phyloP scores from a whole-genome alignment of 2,888 invertebrate species.

The Sphinx pinastri region DNA sequence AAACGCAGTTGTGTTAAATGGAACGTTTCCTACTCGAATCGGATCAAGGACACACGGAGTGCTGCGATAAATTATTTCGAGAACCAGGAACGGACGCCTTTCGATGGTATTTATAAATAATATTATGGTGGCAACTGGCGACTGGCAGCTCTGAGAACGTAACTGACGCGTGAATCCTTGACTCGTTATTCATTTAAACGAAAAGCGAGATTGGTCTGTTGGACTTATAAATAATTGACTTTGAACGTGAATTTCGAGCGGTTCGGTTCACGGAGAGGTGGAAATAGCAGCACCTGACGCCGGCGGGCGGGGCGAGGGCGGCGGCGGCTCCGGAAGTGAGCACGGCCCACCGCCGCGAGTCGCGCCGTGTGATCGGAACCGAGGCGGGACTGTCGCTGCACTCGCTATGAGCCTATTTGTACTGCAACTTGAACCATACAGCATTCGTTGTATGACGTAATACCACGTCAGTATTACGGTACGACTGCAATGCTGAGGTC shows the following conservation, averaged over 20 bases:
- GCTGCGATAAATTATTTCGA: slow-evolving; percentile 31
- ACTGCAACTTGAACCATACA: slow-evolving; percentile 23
- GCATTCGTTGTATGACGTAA: neutral
- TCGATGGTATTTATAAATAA: slow-evolving; percentile 36
- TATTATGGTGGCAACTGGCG: slow-evolving; percentile 9
- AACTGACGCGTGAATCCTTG: slow-evolving; percentile 44
- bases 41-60: slow-evolving; percentile 50
- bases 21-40: slow-evolving; percentile 57
- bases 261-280: slow-evolving; percentile 71
- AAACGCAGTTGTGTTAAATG: slow-evolving; percentile 57
- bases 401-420: slow-evolving; percentile 23
- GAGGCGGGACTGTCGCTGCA: slow-evolving; percentile 42
- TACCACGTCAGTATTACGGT: no score
- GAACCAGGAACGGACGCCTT: slow-evolving; percentile 31
- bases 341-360: slow-evolving; percentile 55
- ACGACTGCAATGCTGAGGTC: no score
- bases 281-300: slow-evolving; percentile 75
- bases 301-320: slow-evolving; percentile 26
- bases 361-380: slow-evolving; percentile 30
- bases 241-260: slow-evolving; percentile 71
- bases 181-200: slow-evolving; percentile 46
- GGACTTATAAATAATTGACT: slow-evolving; percentile 68
- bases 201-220: slow-evolving; percentile 46
- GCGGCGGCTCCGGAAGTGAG: slow-evolving; percentile 67
- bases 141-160: slow-evolving; percentile 34